A percentile compares a stretch with the other conserved stretches of the same genome.
These are phyloP conservation scores for Carassius gibelio DNA, from an alignment of 2,113 vertebrate species.

Conservation along the genomic window DNA sequence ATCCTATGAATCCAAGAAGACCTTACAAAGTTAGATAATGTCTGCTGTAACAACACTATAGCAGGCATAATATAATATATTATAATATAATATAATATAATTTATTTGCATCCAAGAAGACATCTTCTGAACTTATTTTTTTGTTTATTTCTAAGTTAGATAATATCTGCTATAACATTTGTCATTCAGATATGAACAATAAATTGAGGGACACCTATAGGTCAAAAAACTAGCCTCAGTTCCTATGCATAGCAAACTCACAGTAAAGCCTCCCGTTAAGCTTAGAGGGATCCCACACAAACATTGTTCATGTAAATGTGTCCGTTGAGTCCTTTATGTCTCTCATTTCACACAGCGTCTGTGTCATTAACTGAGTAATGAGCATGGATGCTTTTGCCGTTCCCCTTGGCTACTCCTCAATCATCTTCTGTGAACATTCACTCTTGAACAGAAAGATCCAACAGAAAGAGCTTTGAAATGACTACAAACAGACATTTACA, in stretches of 20 bases:
- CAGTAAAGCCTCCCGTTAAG: constrained; percentile 1
- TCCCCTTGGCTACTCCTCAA: constrained; percentile 15
- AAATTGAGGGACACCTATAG: background rate
- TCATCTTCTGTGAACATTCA: constrained; percentile 7
- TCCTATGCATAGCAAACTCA: background rate
- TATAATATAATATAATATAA: no score
- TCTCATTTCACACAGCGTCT: constrained; percentile 11
- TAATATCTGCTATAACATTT: background rate
- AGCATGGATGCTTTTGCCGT: constrained; percentile 24
- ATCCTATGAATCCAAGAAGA: background rate
- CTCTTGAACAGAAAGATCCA: background rate
- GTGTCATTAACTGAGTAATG: constrained; percentile 5
- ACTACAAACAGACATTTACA: constrained; percentile 20
- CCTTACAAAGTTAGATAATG: background rate
- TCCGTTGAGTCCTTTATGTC: constrained; percentile 1
- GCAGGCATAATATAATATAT: no score
- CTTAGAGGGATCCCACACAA: background rate
- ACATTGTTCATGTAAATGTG: constrained; percentile 12
- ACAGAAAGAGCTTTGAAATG: constrained; percentile 37
- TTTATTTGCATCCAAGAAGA: no score
- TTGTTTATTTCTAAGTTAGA: no score
- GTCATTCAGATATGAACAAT: background rate
- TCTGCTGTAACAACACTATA: background rate
- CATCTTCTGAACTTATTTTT: no score
- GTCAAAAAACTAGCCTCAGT: background rate